Evolutionary conservation across 2,797 vertebrate genomes (phyloP).

Genomic region (Pygocentrus nattereri): DNA sequence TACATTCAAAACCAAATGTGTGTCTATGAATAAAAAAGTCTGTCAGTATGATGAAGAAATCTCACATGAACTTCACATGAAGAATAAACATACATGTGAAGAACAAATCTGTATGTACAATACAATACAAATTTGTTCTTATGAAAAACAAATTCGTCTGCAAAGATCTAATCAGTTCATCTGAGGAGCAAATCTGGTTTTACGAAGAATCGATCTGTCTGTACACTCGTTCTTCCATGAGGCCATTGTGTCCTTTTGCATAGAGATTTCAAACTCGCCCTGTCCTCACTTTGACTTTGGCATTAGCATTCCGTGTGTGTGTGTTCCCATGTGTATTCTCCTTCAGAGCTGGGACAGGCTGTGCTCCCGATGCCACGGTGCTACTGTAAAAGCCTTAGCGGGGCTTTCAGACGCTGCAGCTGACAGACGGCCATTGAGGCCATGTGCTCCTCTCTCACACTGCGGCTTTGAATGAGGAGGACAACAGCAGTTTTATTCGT

Average conservation of each 20-base stretch:
- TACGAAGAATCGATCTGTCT: background rate
- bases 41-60: too few species aligned
- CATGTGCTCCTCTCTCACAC: constrained; percentile 24
- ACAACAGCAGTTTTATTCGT: constrained; percentile 2
- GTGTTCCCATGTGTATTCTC: constrained; percentile 49
- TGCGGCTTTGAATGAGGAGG: constrained; percentile 22
- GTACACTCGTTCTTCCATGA: background rate
- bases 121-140: too few species aligned
- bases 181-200: too few species aligned
- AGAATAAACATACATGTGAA: too few species aligned
- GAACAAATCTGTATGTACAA: too few species aligned
- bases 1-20: too few species aligned
- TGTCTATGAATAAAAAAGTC: too few species aligned
- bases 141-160: too few species aligned
- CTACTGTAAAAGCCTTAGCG: constrained; percentile 33
- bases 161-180: too few species aligned
- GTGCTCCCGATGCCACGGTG: constrained; percentile 34
- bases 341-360: constrained; percentile 48
- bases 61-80: too few species aligned
- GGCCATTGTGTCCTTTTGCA: constrained; percentile 32
- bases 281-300: constrained; percentile 46
- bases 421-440: constrained; percentile 38
- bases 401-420: constrained; percentile 27
- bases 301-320: constrained; percentile 49
- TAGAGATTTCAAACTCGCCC: constrained; percentile 27